phyloP scores from a whole-genome alignment of 2,113 vertebrate species.

The Peromyscus californicus region DNA sequence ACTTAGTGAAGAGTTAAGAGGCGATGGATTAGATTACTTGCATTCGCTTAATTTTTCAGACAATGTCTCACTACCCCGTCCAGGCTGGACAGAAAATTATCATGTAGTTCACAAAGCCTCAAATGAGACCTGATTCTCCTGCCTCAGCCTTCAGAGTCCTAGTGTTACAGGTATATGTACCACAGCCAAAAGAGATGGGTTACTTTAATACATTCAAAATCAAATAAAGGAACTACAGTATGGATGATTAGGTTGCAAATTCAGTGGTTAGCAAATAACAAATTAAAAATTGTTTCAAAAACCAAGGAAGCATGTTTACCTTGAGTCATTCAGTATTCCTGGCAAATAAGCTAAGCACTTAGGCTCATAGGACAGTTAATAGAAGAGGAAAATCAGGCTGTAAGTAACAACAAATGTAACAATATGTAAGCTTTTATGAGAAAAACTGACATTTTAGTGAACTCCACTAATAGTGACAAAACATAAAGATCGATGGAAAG shows the following conservation, averaged over 20 bases:
- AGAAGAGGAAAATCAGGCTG: background rate
- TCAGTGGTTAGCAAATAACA: background rate
- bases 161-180: background rate
- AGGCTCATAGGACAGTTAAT: background rate
- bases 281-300: background rate
- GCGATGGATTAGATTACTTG: background rate
- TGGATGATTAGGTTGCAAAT: background rate
- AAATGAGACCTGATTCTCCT: background rate
- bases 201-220: background rate
- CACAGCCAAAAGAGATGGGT: background rate
- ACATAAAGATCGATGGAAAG: background rate
- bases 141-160: background rate
- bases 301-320: background rate
- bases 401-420: background rate
- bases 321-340: background rate
- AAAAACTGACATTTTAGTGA: background rate
- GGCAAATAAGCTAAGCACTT: background rate
- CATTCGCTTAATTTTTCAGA: background rate
- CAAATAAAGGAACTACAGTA: background rate
- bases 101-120: background rate
- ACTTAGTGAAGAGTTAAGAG: background rate
- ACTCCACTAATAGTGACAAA: background rate
- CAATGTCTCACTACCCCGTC: no score
- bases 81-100: background rate
- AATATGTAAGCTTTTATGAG: background rate